phyloP scores from a whole-genome alignment of 2,888 invertebrate genomes.

The Helicoverpa assulta region DNA sequence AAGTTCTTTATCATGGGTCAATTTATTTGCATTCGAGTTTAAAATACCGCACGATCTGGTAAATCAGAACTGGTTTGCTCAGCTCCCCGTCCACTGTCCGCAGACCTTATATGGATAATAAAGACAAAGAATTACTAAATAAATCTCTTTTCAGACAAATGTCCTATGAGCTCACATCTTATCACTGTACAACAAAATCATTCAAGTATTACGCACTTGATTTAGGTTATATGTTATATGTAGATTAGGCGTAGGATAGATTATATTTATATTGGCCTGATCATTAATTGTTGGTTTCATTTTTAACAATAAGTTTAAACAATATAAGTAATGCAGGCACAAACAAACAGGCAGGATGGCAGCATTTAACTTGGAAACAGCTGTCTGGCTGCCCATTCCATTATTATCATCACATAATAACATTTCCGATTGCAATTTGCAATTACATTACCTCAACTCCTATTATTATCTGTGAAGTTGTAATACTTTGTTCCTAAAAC shows the following conservation, averaged over 20 bases:
- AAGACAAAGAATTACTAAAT: conserved; percentile 72
- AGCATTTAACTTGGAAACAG: conserved; percentile 37
- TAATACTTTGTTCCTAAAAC: conserved; percentile 23
- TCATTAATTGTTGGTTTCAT: background rate
- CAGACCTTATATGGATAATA: conserved; percentile 70
- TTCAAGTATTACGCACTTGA: background rate
- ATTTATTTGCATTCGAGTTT: conserved; percentile 86
- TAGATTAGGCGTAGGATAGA: too few relatives aligned
- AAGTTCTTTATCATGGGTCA: conserved; percentile 83
- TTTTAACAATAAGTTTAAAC: background rate
- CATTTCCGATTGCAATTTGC: conserved; percentile 30
- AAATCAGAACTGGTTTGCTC: conserved; percentile 87
- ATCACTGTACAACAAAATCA: conserved; percentile 1
- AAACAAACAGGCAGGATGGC: conserved; percentile 28
- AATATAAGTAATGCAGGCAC: conserved; percentile 1
- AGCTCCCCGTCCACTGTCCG: conserved; percentile 74
- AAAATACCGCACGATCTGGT: conserved; percentile 88
- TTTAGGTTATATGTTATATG: background rate
- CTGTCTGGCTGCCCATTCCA: conserved; percentile 13
- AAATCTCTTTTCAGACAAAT: conserved; percentile 48
- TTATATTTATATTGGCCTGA: background rate
- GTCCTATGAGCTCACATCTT: conserved; percentile 24
- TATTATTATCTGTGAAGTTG: conserved; percentile 33
- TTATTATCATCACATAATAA: conserved; percentile 45
- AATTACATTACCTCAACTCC: conserved; percentile 32